Evolutionary conservation across 1,140 invertebrate species (phyloP), one percentile per base, ranked within the genome.

Genomic region (Drosophila truncata): DNA sequence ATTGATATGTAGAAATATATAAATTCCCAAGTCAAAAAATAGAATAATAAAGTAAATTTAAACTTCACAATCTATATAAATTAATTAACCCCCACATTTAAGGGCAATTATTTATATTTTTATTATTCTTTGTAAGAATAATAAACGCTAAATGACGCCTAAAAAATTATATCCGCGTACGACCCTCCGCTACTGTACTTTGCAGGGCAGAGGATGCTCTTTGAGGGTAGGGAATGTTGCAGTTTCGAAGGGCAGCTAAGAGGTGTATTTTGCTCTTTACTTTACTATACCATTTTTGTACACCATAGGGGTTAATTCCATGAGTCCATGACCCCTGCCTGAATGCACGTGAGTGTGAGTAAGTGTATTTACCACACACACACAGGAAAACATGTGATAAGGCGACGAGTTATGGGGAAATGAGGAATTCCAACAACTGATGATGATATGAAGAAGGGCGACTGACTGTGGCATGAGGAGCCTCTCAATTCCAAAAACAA

Each of bases 291-390:
- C 14, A 23, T 35, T 44, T 27, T 54, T 16, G 31, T 52, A 37
- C 66, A 25, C 58, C 59, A 64, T 70, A 70, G 66, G 62, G 66
- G 66, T 70, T 69, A 70, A 66, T 70, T 66, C 47, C 23, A 10
- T 14, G 31, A 70, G 66, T 67, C 62, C 63, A 67, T 70, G 66
- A 70, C 66, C 66, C 62, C 66, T 52, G 31, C 62, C 66, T 52
- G 31, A 18, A 20, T 66, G 66, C 63, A 66, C 47, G 29, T 66
- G 65, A 35, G 46, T 52, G 46, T 52, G 50, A 11, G 8, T 35
- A 9, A 16, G 49, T 2, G 16, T 37, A 18, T 62, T 14, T 27
- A 66, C 25, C 18, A 54, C 62, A 70, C 63, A 70, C 35, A 65
- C 29, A 42, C 29, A 35, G 11, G 14, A 37, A 18, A 23, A 54